Evolutionary conservation across 2,113 vertebrate genomes (phyloP).

Genomic region (Perca fluviatilis): DNA sequence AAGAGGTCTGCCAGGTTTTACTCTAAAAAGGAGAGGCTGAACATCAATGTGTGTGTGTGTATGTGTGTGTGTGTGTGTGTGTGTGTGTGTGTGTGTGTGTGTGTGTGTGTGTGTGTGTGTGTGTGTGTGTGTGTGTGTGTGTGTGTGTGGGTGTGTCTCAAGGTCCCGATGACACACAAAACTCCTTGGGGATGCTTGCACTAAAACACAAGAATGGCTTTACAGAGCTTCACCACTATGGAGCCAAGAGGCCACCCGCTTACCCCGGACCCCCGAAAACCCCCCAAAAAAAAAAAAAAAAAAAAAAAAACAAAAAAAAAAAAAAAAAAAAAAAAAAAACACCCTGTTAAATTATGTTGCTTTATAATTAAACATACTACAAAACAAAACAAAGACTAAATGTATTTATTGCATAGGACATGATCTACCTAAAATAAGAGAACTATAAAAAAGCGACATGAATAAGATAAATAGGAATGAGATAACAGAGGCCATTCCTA

Average conservation of each 20-base stretch:
- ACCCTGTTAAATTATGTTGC: background rate
- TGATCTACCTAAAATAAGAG: background rate
- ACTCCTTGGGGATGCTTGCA: slow-evolving; percentile 40
- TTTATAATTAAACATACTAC: background rate
- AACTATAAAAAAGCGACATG: background rate
- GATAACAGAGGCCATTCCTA: background rate
- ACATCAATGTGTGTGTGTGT: slow-evolving; percentile 34
- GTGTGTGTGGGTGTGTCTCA: slow-evolving; percentile 34
- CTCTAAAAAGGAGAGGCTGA: slow-evolving; percentile 28
- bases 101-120: slow-evolving; percentile 6
- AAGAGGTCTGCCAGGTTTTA: slow-evolving; percentile 55
- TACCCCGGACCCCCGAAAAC: too few species aligned
- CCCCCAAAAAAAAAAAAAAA: too few species aligned
- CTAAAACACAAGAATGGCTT: slow-evolving; percentile 30
- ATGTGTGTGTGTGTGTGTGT: slow-evolving; percentile 27
- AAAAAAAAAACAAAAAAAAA: too few species aligned
- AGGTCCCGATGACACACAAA: slow-evolving; percentile 57
- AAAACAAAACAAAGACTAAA: background rate
- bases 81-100: slow-evolving; percentile 15
- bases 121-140: background rate
- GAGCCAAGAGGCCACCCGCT: slow-evolving; percentile 22
- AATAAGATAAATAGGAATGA: background rate
- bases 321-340: too few species aligned
- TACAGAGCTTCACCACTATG: slow-evolving; percentile 32
- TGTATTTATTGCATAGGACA: background rate